Conservation (phyloP, 2,113 vertebrate species). For the Murina feae region DNA sequence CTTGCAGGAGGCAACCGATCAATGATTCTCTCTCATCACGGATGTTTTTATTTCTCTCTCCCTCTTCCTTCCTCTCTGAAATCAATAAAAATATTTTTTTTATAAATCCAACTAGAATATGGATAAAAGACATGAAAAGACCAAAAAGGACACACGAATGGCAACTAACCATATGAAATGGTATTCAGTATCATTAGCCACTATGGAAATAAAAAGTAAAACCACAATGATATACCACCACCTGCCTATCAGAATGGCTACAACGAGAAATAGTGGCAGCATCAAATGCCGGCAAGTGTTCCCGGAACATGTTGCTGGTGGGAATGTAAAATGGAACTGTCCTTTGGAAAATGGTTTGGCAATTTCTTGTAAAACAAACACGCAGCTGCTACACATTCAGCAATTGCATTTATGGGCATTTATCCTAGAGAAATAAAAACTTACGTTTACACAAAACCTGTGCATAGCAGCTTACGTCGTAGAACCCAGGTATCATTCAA, state of each 20-base stretch:
- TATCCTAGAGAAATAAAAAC: conserved; percentile 7
- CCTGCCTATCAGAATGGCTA: background rate
- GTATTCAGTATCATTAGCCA: background rate
- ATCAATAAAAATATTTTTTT: too few species aligned
- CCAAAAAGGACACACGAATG: background rate
- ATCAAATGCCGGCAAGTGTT: background rate
- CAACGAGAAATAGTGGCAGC: background rate
- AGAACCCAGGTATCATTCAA: background rate
- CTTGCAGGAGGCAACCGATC: too few species aligned
- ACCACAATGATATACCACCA: background rate
- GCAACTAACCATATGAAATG: background rate
- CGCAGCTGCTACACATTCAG: background rate
- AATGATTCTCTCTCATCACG: too few species aligned
- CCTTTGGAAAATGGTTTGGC: background rate
- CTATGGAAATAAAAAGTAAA: background rate
- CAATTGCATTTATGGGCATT: background rate
- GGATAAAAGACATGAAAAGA: background rate
- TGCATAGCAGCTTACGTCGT: background rate
- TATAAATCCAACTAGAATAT: background rate
- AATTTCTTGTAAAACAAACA: background rate
- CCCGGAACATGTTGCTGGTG: background rate
- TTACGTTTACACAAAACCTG: background rate
- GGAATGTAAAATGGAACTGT: background rate
- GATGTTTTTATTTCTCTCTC: too few species aligned
- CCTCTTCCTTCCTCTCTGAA: too few species aligned